Percentiles rank a stretch among this genome's conserved stretches.
Evolutionary conservation across 2,888 invertebrate species (phyloP).

Genomic region (Cerceris rybyensis): DNA sequence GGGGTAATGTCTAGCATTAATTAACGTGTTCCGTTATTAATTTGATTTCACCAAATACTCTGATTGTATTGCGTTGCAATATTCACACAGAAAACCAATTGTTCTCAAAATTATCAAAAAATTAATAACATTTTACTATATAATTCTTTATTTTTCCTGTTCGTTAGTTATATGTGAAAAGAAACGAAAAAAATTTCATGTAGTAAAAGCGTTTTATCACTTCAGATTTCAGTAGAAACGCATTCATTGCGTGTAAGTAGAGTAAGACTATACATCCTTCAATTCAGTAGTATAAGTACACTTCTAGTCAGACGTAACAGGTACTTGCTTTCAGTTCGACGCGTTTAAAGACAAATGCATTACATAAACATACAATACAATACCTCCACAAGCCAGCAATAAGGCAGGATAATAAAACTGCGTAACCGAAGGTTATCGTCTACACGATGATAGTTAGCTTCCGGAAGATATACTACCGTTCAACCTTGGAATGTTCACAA

Average conservation of each 20-base stretch:
- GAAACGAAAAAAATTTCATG: neutral
- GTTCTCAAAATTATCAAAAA: too few relatives aligned
- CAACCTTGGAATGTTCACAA: conserved; percentile 25
- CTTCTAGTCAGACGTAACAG: conserved; percentile 43
- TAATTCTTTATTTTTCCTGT: too few relatives aligned
- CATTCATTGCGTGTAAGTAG: neutral
- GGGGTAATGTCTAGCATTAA: too few relatives aligned
- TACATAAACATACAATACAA: conserved; percentile 34
- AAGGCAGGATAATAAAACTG: conserved; percentile 53
- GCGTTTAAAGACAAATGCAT: conserved; percentile 39
- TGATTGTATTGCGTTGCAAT: too few relatives aligned
- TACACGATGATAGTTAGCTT: conserved; percentile 53
- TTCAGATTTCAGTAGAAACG: neutral
- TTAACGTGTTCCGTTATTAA: too few relatives aligned
- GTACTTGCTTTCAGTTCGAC: conserved; percentile 21
- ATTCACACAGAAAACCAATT: too few relatives aligned
- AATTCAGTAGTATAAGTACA: conserved; percentile 12
- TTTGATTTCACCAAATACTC: too few relatives aligned
- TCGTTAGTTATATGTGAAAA: neutral
- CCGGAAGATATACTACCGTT: conserved; percentile 57
- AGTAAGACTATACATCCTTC: conserved; percentile 9
- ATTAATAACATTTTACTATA: too few relatives aligned
- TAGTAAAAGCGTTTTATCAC: neutral
- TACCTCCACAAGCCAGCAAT: conserved; percentile 32
- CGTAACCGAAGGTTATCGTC: conserved; percentile 41